Evolutionary conservation across 2,888 invertebrate species (phyloP), one percentile per base, ranked within the genome.

Genomic region (Meandrusa payeni): DNA sequence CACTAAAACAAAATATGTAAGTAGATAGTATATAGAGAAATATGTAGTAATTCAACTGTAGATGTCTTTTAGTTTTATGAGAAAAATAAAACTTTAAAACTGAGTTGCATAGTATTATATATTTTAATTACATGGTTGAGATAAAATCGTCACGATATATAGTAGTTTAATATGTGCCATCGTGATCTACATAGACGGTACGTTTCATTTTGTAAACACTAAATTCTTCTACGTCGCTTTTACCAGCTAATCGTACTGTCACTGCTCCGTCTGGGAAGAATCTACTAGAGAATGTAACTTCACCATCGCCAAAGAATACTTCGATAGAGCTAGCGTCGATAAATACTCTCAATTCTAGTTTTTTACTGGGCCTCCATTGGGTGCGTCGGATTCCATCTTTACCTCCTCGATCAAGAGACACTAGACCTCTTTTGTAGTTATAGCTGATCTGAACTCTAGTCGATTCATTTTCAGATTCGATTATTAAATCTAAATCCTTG

Each of bases 371-470:
- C 2, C 48, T 65, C 74, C 76, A 81, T 5, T 59, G 40, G 0
- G 77, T 67, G 5, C 69, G 62, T 1, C 80, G 64, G 0, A 72
- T 36, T 1, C 70, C 76, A 45, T 80, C 76, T 1, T 55, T 29
- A 2, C 76, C 76, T 11, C 77, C 77, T 1, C 81, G 71, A 32
- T 78, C 57, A 0, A 82, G 57, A 1, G 66, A 61, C 1, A 80
- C 61, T 1, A 36, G 55, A 11, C 66, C 64, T 2, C 49, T 33
- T 1, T 13, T 7, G 15, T 39, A 34, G 5, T 79, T 81, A 24
- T 57, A 56, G 12, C 39, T 61, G 6, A 85, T 57, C 1, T 46
- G 50, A 2, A 82, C 69, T n/a, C 40, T 47, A 7, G 44, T 46
- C 3, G 54, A 55, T 1, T 17, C 43, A 38, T 57, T 51, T 0